Base-by-base conservation (phyloP, 2,113 vertebrate species). In the Oreochromis spilurus region DNA sequence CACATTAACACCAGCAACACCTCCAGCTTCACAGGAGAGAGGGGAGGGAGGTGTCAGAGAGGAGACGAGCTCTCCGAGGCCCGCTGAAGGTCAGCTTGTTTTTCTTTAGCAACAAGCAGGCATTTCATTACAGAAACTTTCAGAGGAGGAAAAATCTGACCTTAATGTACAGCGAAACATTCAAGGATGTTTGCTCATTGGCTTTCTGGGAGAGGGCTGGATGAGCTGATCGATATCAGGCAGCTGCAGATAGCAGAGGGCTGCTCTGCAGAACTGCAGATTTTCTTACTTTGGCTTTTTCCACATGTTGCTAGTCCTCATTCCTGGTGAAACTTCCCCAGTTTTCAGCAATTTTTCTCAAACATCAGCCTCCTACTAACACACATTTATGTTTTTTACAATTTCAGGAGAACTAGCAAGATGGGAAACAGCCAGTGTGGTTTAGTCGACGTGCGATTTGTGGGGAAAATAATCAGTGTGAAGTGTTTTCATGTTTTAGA, bases 1-100 rank as follows among this genome's bases (percentile, higher is more conserved):
- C 14, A 72, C 79, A 9, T 82, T 53, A 26, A 65, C 87, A 84
- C 62, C 82, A 7, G 53, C 52, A n/a, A 54, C 87, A 84, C 78
- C 78, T 81, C 19, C 79, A 19, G 60, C 52, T 58, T 34, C 87
- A 52, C 70, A 58, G 57, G 48, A 78, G 55, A 14, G 40, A 29
- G 7, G 75, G 24, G 43, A 31, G 70, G 26, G 43, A 77, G 72
- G 72, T 77, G 70, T 50, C 34, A 5, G 34, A 3, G 17, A 65
- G 60, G 34, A 21, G 62, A 67, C 34, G 2, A 17, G 31, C 13
- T 38, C 29, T 2, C 14, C 2, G 57, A 79, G 21, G 24, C 6
- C 12, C 4, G n/a, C 58, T 65, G n/a, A 58, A 87, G 88, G 88
- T 89, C 48, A 55, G 34, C 31, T 12, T 4, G 24, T 5, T 2